These are phyloP conservation scores for Scelioninae gen. 1 DNA, from an alignment of 2,888 invertebrate species.

Conservation along the genomic window DNA sequence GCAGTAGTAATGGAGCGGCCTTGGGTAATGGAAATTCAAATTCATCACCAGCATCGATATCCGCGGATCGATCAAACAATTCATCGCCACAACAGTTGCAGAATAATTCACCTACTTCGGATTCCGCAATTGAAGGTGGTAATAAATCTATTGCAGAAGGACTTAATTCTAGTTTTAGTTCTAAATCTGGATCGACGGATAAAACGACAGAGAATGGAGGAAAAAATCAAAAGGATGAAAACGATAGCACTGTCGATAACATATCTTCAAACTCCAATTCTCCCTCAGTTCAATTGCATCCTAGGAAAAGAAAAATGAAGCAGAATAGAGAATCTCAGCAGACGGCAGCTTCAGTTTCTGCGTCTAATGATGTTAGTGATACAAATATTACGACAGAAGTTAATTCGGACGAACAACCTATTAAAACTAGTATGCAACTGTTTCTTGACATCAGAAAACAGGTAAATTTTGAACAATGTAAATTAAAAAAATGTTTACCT, in stretches of 20 bases:
- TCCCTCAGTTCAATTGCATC: conserved; percentile 89
- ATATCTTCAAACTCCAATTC: conserved; percentile 74
- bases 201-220: conserved; percentile 74
- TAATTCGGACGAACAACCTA: conserved; percentile 91
- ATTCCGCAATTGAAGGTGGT: conserved; percentile 74
- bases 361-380: conserved; percentile 82
- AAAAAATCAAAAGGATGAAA: conserved; percentile 78
- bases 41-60: conserved; percentile 81
- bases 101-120: conserved; percentile 80
- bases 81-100: conserved; percentile 86
- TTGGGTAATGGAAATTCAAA: no score
- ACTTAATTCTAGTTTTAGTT: conserved; percentile 72
- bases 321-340: conserved; percentile 88
- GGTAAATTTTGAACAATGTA: conserved; percentile 85
- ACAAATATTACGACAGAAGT: conserved; percentile 85
- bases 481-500: no score
- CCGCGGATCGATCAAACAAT: conserved; percentile 86
- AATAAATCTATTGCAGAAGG: not conserved
- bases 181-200: conserved; percentile 74
- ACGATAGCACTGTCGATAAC: conserved; percentile 74
- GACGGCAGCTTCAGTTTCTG: conserved; percentile 73
- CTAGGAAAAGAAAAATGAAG: conserved; percentile 95
- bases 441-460: conserved; percentile 95
- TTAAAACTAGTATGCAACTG: conserved; percentile 96
- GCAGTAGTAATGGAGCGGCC: no score